phyloP scores from a whole-genome alignment of 2,113 vertebrate species.

The Tichodroma muraria region DNA sequence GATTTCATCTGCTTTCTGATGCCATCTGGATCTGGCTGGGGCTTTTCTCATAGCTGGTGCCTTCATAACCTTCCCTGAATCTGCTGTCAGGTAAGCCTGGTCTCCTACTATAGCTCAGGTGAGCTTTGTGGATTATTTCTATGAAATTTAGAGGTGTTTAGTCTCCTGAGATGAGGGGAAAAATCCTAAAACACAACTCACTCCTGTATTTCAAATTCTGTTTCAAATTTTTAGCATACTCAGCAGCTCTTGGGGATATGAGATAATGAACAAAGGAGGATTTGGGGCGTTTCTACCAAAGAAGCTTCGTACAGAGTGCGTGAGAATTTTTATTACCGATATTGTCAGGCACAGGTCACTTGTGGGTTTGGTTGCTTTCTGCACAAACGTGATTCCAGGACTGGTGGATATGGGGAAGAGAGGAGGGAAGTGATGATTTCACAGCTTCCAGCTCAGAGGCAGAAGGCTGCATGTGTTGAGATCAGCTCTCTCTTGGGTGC shows the following conservation, averaged over 20 bases:
- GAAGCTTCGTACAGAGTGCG: neutral
- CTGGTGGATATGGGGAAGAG: neutral
- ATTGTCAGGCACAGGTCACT: neutral
- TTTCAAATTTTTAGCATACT: neutral
- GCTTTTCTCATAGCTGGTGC: neutral
- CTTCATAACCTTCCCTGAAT: neutral
- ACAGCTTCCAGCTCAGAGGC: neutral
- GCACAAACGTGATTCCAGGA: neutral
- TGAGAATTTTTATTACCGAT: neutral
- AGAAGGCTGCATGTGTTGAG: neutral
- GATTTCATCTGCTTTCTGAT: neutral
- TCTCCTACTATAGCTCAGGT: neutral
- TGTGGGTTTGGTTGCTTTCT: neutral
- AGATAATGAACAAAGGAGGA: neutral
- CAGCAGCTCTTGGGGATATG: neutral
- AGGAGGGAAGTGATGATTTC: neutral
- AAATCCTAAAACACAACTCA: neutral
- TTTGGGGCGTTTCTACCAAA: neutral
- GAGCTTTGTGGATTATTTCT: neutral
- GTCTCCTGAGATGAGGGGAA: rapidly evolving
- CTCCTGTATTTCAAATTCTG: neutral
- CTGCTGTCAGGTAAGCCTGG: neutral
- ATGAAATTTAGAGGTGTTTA: neutral
- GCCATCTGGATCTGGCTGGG: neutral
- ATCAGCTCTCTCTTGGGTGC: neutral